A percentile compares a stretch with the other conserved stretches of the same genome.
Evolutionary conservation across 2,113 vertebrate species (phyloP).

Genomic region (Sterrhoptilus dennistouni): DNA sequence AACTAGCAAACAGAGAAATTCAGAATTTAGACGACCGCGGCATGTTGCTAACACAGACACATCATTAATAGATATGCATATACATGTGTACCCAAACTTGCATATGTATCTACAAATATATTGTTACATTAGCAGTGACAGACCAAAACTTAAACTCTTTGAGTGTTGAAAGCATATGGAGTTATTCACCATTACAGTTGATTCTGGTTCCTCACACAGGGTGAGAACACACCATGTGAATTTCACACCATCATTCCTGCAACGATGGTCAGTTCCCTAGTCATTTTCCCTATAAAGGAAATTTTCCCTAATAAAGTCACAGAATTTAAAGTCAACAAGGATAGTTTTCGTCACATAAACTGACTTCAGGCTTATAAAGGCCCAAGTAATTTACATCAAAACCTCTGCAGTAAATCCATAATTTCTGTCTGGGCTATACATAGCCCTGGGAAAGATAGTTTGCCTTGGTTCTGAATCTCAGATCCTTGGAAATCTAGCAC

Average conservation of each 20-base stretch:
- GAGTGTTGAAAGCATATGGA: not conserved
- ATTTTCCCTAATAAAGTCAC: not conserved
- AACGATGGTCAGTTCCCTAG: not conserved
- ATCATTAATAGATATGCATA: not conserved
- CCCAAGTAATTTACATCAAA: not conserved
- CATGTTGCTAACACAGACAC: not conserved
- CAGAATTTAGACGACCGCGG: not conserved
- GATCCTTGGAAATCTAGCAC: not conserved
- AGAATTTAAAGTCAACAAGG: not conserved
- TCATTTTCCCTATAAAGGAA: too few species aligned
- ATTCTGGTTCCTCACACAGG: not conserved
- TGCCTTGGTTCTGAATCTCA: not conserved
- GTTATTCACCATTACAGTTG: not conserved
- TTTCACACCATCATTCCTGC: not conserved
- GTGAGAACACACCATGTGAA: not conserved
- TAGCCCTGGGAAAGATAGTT: not conserved
- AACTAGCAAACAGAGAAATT: conserved; percentile 24
- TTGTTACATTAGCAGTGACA: not conserved
- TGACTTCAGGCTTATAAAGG: not conserved
- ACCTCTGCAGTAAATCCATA: not conserved
- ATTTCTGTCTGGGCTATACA: not conserved
- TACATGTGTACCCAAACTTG: accelerated
- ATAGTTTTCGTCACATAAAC: not conserved
- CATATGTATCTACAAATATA: not conserved
- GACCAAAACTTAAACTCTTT: not conserved